phyloP scores from a whole-genome alignment of 1,140 invertebrate genomes.

The Drosophila mauritiana region DNA sequence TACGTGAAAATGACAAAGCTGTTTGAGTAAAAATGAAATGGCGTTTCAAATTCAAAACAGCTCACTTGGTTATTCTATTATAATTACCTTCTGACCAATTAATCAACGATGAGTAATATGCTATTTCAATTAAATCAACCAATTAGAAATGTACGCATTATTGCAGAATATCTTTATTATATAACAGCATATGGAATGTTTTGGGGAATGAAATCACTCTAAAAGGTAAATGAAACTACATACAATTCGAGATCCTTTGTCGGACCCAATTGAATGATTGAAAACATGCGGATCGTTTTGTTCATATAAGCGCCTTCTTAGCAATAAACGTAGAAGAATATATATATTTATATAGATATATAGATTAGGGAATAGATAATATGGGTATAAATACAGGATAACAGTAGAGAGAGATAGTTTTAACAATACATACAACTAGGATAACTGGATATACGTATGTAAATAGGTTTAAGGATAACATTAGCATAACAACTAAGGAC shows the following conservation, averaged over 20 bases:
- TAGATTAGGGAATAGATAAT: constrained; percentile 16
- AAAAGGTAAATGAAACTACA: constrained; percentile 9
- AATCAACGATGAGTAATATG: too few species aligned
- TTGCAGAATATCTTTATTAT: constrained; percentile 23
- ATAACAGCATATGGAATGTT: constrained; percentile 12
- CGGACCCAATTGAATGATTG: constrained; percentile 1
- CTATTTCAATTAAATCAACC: too few species aligned
- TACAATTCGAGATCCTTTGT: neutral
- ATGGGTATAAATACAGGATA: constrained; percentile 45
- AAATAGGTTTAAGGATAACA: constrained; percentile 5
- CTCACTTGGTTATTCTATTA: too few species aligned
- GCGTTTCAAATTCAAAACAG: too few species aligned
- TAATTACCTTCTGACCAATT: too few species aligned
- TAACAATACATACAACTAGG: constrained; percentile 31
- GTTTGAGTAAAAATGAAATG: neutral
- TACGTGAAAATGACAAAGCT: neutral
- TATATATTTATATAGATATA: constrained; percentile 4
- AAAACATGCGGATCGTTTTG: constrained; percentile 20
- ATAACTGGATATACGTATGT: constrained; percentile 20
- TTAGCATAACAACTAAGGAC: constrained; percentile 38
- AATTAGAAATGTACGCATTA: neutral
- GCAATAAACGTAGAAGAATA: constrained; percentile 28
- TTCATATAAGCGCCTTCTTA: constrained; percentile 49
- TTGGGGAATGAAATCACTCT: constrained; percentile 1
- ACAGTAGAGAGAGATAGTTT: constrained; percentile 29